Evolutionary conservation across 2,797 vertebrate species (phyloP).

Genomic region (Hephaestus fuliginosus): DNA sequence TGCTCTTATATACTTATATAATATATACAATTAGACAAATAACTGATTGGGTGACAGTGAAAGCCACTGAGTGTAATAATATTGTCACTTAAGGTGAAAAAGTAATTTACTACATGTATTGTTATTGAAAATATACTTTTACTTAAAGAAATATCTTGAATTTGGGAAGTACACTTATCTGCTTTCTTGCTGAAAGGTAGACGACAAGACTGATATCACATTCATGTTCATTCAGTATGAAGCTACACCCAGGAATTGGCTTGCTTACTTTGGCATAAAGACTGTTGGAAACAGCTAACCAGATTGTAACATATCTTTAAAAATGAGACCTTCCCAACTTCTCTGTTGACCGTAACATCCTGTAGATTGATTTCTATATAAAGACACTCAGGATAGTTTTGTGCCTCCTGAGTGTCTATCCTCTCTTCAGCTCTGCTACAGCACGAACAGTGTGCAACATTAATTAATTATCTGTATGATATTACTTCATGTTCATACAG

Average conservation of each 20-base stretch:
- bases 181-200: background rate
- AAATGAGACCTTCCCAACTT: too few relatives aligned
- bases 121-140: background rate
- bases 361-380: too few relatives aligned
- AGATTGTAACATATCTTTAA: too few relatives aligned
- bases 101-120: background rate
- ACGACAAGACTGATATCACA: background rate
- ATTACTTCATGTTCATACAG: too few relatives aligned
- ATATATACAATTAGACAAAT: background rate
- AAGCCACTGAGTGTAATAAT: background rate
- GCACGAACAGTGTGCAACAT: too few relatives aligned
- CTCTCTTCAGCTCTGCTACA: too few relatives aligned
- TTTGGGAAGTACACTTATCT: background rate
- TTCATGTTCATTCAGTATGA: background rate
- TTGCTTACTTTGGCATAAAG: conserved; percentile 7
- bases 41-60: background rate
- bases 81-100: background rate
- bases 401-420: too few relatives aligned
- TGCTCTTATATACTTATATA: background rate
- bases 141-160: background rate
- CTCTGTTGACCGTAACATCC: too few relatives aligned
- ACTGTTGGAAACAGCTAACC: background rate
- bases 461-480: too few relatives aligned
- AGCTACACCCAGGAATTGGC: background rate
- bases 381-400: too few relatives aligned